A percentile compares a stretch with the other conserved stretches of the same genome.
Evolutionary conservation across 2,888 invertebrate species (phyloP).

Genomic region (Brenthis ino): DNA sequence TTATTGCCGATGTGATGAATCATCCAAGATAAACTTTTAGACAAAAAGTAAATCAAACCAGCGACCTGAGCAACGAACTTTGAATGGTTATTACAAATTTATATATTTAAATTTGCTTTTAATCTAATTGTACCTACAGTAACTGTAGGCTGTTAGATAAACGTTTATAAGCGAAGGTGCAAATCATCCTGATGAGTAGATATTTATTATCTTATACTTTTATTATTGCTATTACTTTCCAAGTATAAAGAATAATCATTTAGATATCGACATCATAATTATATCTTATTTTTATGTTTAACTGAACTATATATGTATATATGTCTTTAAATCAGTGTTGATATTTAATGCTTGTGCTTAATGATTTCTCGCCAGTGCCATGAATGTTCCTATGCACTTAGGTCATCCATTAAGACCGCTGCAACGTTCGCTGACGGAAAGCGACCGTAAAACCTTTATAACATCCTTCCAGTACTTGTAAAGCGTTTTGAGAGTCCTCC

Average conservation of each 20-base stretch:
- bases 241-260: too few species aligned
- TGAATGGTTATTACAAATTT: conserved; percentile 63
- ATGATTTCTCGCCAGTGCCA: conserved; percentile 62
- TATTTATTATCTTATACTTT: conserved; percentile 35
- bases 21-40: conserved; percentile 71
- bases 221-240: conserved; percentile 13
- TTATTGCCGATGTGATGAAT: conserved; percentile 75
- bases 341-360: conserved; percentile 41
- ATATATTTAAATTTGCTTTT: conserved; percentile 55
- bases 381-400: conserved; percentile 81
- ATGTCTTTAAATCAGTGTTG: conserved; percentile 39
- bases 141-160: conserved; percentile 39
- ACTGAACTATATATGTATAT: conserved; percentile 17
- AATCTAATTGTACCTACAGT: conserved; percentile 19
- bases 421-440: conserved; percentile 77
- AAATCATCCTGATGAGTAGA: conserved; percentile 47
- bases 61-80: conserved; percentile 51
- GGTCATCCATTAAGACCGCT: conserved; percentile 78
- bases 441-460: conserved; percentile 81
- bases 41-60: conserved; percentile 69
- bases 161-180: conserved; percentile 48
- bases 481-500: conserved; percentile 75
- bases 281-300: conserved; percentile 14
- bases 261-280: conserved; percentile 13
- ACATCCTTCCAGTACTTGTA: conserved; percentile 82